Evolutionary conservation across 2,113 vertebrate species (phyloP).

Genomic region (Semnopithecus entellus): DNA sequence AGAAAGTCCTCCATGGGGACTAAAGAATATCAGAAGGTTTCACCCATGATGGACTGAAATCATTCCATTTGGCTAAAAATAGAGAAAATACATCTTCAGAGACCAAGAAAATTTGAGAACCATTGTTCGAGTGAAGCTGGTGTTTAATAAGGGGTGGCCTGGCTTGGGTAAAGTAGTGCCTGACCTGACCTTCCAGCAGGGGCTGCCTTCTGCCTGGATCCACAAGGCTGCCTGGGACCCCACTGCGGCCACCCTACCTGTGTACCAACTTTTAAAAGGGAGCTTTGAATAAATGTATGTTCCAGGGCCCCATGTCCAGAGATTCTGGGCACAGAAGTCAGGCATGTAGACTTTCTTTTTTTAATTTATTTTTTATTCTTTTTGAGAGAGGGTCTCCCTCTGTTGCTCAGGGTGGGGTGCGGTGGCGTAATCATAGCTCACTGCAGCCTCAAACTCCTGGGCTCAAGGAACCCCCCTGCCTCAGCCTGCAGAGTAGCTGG

Average conservation of each 20-base stretch:
- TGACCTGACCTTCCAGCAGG: no score
- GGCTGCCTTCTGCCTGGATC: neutral
- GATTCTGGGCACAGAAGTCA: neutral
- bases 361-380: no score
- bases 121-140: neutral
- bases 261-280: neutral
- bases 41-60: neutral
- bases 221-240: neutral
- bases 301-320: neutral
- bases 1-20: neutral
- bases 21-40: neutral
- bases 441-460: no score
- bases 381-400: no score
- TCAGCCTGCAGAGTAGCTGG: no score
- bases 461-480: no score
- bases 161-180: neutral
- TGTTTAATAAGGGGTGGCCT: neutral
- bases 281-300: neutral
- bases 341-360: no score
- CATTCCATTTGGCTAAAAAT: neutral
- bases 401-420: no score
- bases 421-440: no score
- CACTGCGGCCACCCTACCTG: neutral
- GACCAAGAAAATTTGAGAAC: neutral
- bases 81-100: neutral